Evolutionary conservation across 1,140 invertebrate genomes (phyloP), one percentile per base, ranked within the genome.

Genomic region (Pararge aegeria): DNA sequence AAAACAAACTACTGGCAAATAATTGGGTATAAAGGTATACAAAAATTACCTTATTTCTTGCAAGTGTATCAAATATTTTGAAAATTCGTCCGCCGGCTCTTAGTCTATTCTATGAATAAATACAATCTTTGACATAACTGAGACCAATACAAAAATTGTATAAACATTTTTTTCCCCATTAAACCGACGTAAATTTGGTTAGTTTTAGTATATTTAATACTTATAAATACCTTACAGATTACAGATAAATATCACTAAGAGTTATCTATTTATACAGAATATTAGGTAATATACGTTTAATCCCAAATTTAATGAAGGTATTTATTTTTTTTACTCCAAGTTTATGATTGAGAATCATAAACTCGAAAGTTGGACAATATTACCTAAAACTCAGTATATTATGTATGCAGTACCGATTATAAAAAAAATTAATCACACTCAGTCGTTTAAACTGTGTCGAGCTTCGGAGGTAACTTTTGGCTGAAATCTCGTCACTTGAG

Each of bases 51-150:
- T n/a, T n/a, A n/a, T n/a, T n/a, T n/a, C n/a, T n/a, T n/a, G n/a
- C n/a, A n/a, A n/a, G n/a, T n/a, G 7, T 34, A 12, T 34, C 6
- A 15, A 46, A 19, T 20, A 46, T 12, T 46, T 20, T 9, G 13
- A 15, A 44, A 46, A 46, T 5, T 15, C 12, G 13, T n/a, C 5
- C 19, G 10, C 30, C 30, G 1, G 1, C 42, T 57, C 20, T 58
- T 29, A 50, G 18, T 42, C 40, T 44, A 51, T 16, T 54, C 51
- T 54, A 61, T 51, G 40, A 60, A 70, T 62, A 38, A 62, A 66
- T 59, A 75, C 68, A 70, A 69, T 83, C 82, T 85, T 85, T 85
- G 82, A 83, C 80, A 78, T 82, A 68, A 74, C 61, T 83, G 82
- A 85, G 82, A 85, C 82, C 82, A 83, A 85, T 81, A 79, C 64